Conservation (phyloP, 2,888 invertebrate genomes). For the Petrolisthes manimaculis region DNA sequence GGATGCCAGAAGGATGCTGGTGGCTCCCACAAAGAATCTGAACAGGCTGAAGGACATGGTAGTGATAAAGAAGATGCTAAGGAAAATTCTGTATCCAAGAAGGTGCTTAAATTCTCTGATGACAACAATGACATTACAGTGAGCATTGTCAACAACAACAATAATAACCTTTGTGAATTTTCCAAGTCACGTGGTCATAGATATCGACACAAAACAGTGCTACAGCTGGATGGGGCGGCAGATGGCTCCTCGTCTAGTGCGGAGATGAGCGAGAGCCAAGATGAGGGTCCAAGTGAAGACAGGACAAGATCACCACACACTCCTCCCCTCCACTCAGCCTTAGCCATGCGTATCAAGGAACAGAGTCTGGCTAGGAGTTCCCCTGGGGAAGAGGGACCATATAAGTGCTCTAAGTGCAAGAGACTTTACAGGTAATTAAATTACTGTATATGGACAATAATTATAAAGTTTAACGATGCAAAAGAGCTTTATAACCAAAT, state of each 20-base stretch:
- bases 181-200: constrained; percentile 59
- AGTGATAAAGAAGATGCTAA: constrained; percentile 41
- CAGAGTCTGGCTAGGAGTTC: constrained; percentile 70
- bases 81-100: constrained; percentile 55
- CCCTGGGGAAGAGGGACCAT: constrained; percentile 78
- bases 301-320: constrained; percentile 68
- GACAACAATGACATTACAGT: constrained; percentile 66
- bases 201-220: constrained; percentile 68
- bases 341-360: constrained; percentile 73
- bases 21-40: constrained; percentile 22
- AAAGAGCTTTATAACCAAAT: neutral
- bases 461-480: neutral
- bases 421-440: constrained; percentile 71
- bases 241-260: constrained; percentile 72
- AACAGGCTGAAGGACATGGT: neutral
- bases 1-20: constrained; percentile 33
- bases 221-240: constrained; percentile 75
- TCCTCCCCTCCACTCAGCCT: constrained; percentile 68
- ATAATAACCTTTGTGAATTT: constrained; percentile 64
- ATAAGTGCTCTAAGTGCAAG: constrained; percentile 88
- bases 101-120: constrained; percentile 64
- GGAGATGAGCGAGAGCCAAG: constrained; percentile 70
- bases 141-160: constrained; percentile 66
- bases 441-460: neutral
- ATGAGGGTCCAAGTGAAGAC: constrained; percentile 70